Base-by-base conservation (phyloP, 2,797 vertebrate species). In the Karalla daura region DNA sequence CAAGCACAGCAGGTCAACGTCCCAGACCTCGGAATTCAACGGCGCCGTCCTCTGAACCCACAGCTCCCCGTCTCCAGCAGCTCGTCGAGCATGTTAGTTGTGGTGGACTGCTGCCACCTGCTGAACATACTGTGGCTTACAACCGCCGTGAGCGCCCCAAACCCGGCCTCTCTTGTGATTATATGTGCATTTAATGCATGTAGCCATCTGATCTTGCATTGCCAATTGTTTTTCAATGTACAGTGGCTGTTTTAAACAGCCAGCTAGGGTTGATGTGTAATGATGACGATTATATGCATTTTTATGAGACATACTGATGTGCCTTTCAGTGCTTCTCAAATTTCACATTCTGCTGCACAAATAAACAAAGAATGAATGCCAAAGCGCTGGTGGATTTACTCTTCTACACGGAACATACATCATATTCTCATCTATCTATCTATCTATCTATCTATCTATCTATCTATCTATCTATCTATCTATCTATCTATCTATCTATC, bases 1-100 rank as follows among this genome's bases (percentile, higher is more conserved):
- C 2, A 88, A 24, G 50, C 77, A 78, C 69, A 94, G 92, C 84
- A 89, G 93, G 79, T 93, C 93, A 0, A 89, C 90, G 0, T 93
- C 93, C 51, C 85, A 92, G 69, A 85, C 86, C 0, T 94, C 92
- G 21, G 92, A 94, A 0, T 70, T 60, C n/a, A 56, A 30, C 1
- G 78, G 86, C 44, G 55, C 68, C n/a, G 23, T 93, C 47, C 27
- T 92, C 58, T 94, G 69, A 92, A 60, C n/a, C n/a, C n/a, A n/a
- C n/a, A n/a, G n/a, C n/a, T n/a, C n/a, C n/a, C n/a, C n/a, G n/a
- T n/a, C n/a, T n/a, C n/a, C n/a, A n/a, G n/a, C n/a, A n/a, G n/a
- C n/a, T n/a, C n/a, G n/a, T n/a, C n/a, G n/a, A n/a, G n/a, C n/a
- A n/a, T n/a, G n/a, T n/a, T n/a, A n/a, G n/a, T n/a, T n/a, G n/a